Conservation (phyloP, 2,797 vertebrate genomes). For the Silurus lanzhouensis region DNA sequence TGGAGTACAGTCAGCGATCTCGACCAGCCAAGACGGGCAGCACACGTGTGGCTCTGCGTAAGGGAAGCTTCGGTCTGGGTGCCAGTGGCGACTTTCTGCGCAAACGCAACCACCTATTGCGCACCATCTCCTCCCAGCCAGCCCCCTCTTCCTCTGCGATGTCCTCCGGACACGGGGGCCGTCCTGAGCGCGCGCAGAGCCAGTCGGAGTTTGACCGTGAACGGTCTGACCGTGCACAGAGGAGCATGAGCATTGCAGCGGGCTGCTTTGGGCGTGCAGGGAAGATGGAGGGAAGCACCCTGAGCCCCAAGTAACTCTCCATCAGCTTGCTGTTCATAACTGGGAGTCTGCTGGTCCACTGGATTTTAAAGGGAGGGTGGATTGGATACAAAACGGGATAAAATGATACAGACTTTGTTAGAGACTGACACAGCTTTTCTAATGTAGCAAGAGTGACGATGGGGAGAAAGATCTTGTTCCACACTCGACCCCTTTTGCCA, state of each 20-base stretch:
- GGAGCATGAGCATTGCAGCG: constrained; percentile 92
- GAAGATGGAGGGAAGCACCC: constrained; percentile 79
- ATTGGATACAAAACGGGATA: constrained; percentile 13
- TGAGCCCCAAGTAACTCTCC: constrained; percentile 82
- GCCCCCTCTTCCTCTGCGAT: constrained; percentile 56
- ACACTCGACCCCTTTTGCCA: constrained; percentile 37
- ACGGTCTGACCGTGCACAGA: constrained; percentile 75
- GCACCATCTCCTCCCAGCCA: constrained; percentile 90
- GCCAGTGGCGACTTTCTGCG: constrained; percentile 89
- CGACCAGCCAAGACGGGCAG: constrained; percentile 88
- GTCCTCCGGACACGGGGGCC: constrained; percentile 57
- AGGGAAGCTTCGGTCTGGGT: constrained; percentile 91
- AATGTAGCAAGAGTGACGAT: constrained; percentile 79
- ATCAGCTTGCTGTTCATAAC: background rate
- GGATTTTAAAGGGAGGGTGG: background rate
- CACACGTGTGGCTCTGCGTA: constrained; percentile 89
- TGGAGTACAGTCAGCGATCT: constrained; percentile 91
- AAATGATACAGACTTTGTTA: constrained; percentile 15
- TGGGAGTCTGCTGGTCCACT: background rate
- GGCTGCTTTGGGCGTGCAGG: constrained; percentile 90
- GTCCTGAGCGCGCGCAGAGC: constrained; percentile 84
- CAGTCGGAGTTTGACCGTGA: constrained; percentile 85
- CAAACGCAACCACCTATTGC: constrained; percentile 92
- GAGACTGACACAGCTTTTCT: constrained; percentile 69
- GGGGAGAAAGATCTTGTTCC: constrained; percentile 55